These are phyloP conservation scores for Pterostichus niger DNA, from an alignment of 2,888 invertebrate species.

Conservation along the genomic window DNA sequence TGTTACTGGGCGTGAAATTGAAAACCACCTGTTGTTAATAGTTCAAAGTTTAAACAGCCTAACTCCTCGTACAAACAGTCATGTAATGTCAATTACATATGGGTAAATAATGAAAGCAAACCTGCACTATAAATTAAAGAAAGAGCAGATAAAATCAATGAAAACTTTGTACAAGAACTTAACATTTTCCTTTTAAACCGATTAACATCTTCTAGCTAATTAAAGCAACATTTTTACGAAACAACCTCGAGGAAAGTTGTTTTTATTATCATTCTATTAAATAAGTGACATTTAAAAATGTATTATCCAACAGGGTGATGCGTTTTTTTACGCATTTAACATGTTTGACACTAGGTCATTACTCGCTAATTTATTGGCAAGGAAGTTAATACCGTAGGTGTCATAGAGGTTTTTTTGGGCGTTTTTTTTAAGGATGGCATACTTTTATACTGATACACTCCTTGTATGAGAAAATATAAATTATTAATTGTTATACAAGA, in stretches of 20 bases:
- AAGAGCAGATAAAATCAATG: constrained; percentile 35
- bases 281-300: constrained; percentile 32
- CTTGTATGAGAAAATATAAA: no score
- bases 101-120: background rate
- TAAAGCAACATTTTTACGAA: constrained; percentile 20
- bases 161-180: constrained; percentile 22
- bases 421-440: background rate
- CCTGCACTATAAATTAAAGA: constrained; percentile 31
- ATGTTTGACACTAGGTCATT: constrained; percentile 3
- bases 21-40: no score
- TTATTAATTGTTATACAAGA: no score
- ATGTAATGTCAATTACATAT: background rate
- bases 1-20: no score
- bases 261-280: background rate
- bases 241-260: constrained; percentile 24
- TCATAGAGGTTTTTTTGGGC: background rate
- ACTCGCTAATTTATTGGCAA: constrained; percentile 14
- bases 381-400: background rate
- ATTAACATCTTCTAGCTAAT: constrained; percentile 24
- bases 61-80: no score
- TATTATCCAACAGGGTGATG: constrained; percentile 15
- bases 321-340: background rate
- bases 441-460: background rate
- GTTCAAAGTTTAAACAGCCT: no score
- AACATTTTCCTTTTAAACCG: constrained; percentile 29